phyloP scores from a whole-genome alignment of 2,888 invertebrate species.

The Escarpia spicata region DNA sequence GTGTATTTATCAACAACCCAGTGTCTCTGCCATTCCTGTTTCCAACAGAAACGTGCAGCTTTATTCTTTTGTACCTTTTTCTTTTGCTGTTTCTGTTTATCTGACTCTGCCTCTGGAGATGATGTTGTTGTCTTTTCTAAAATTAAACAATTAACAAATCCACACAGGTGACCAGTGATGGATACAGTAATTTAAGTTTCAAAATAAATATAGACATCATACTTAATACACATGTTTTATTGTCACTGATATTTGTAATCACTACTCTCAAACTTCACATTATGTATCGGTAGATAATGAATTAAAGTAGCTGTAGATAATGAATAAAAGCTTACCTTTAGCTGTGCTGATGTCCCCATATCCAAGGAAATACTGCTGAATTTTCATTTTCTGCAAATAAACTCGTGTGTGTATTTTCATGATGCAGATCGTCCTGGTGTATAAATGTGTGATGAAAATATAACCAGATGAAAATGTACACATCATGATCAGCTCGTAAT shows the following conservation, averaged over 20 bases:
- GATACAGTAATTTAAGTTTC: not conserved
- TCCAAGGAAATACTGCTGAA: conserved; percentile 86
- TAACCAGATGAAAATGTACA: not conserved
- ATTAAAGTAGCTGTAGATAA: not conserved
- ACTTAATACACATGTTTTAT: not conserved
- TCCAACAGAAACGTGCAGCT: not conserved
- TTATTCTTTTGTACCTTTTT: not conserved
- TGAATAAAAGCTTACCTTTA: not conserved
- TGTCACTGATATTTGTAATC: not conserved
- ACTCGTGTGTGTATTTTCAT: not conserved
- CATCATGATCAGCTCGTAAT: not conserved
- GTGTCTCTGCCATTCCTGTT: not conserved
- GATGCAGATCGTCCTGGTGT: not conserved
- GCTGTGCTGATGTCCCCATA: not conserved
- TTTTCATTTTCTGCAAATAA: conserved; percentile 50
- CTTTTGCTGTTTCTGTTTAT: not conserved
- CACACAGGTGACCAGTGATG: not conserved
- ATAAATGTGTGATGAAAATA: not conserved
- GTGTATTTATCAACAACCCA: too few relatives aligned
- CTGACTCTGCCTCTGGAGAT: not conserved
- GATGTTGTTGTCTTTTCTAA: conserved; percentile 17
- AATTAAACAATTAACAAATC: not conserved
- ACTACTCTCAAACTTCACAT: not conserved
- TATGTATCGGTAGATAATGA: not conserved
- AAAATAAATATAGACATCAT: not conserved